Percentiles rank a stretch among this genome's conserved stretches.
These are phyloP conservation scores for Sabatieria punctata DNA, from an alignment of 2,888 invertebrate genomes.

Conservation along the genomic window DNA sequence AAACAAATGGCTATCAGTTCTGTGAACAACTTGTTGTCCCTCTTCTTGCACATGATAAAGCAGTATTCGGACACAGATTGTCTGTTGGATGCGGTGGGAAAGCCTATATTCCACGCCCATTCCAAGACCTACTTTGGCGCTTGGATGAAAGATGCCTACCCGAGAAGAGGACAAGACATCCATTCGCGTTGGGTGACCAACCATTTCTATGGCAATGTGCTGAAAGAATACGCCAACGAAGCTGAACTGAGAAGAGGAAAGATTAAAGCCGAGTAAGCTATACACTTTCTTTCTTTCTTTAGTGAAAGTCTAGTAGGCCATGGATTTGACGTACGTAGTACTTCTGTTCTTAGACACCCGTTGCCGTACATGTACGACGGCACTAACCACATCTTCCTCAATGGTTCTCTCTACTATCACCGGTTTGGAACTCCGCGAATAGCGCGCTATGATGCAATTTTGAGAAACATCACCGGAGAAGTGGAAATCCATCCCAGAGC, in stretches of 20 bases:
- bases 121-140: slow-evolving; percentile 34
- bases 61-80: too few species aligned
- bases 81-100: slow-evolving; percentile 33
- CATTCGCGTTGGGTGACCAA: slow-evolving; percentile 30
- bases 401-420: slow-evolving; percentile 37
- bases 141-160: slow-evolving; percentile 35
- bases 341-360: too few species aligned
- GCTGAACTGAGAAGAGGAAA: slow-evolving; percentile 23
- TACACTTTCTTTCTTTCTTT: too few species aligned
- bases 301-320: too few species aligned
- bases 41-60: too few species aligned
- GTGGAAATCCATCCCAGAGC: too few species aligned
- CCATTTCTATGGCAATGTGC: slow-evolving; percentile 32
- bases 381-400: slow-evolving; percentile 38
- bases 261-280: too few species aligned
- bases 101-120: slow-evolving; percentile 35
- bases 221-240: slow-evolving; percentile 32
- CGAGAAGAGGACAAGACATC: slow-evolving; percentile 21
- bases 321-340: too few species aligned
- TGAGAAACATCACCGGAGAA: too few species aligned
- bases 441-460: slow-evolving; percentile 10
- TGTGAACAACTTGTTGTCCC: too few species aligned
- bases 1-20: too few species aligned
- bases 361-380: slow-evolving; percentile 35
- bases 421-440: slow-evolving; percentile 27